A percentile compares a stretch with the other conserved stretches of the same genome.
phyloP scores from a whole-genome alignment of 1,140 invertebrate species.

The Homarus americanus region DNA sequence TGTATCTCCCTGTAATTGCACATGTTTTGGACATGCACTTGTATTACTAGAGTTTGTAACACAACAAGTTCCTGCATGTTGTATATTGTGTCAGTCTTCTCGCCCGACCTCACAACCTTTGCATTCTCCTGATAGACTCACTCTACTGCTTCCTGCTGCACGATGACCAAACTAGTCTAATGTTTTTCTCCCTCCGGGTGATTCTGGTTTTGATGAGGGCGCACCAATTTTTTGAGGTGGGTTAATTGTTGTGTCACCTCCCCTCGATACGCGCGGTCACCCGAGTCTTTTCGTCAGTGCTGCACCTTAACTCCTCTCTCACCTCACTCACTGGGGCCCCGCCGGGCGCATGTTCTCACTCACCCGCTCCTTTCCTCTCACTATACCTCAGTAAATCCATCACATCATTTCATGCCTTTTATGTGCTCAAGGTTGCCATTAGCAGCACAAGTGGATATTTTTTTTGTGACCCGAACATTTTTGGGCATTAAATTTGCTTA shows the following conservation, averaged over 20 bases:
- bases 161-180: conserved; percentile 35
- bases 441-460: not conserved
- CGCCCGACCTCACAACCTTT: not conserved
- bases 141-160: conserved; percentile 59
- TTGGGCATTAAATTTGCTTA: not conserved
- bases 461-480: not conserved
- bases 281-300: not conserved
- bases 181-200: conserved; percentile 11
- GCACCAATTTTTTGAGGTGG: conserved; percentile 48
- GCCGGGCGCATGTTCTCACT: not conserved
- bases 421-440: not conserved
- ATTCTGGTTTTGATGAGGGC: conserved; percentile 56
- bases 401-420: not conserved
- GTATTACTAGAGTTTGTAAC: not conserved
- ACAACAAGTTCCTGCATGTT: not conserved
- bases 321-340: not conserved
- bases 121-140: conserved; percentile 18
- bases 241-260: conserved; percentile 14
- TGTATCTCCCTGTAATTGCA: not conserved
- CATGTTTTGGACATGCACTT: not conserved
- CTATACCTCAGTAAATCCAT: not conserved
- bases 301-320: not conserved
- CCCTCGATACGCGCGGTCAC: conserved; percentile 22
- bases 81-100: not conserved
- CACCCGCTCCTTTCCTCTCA: no score